Evolutionary conservation across 2,113 vertebrate species (phyloP).

Genomic region (Tympanuchus pallidicinctus): DNA sequence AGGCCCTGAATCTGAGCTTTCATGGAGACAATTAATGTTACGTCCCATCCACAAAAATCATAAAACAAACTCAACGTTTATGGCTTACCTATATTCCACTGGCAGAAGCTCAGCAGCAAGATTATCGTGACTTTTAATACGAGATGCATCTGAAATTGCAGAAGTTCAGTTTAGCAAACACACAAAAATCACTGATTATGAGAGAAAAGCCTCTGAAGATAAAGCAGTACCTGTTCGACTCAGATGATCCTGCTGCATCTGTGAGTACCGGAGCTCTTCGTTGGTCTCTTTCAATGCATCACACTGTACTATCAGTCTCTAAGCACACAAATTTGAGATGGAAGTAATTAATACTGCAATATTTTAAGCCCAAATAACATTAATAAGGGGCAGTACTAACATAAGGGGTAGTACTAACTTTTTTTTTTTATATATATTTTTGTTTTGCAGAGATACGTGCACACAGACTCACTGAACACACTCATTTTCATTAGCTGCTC

Average conservation of each 20-base stretch:
- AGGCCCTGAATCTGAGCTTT: not conserved
- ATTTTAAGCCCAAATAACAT: not conserved
- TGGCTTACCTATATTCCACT: slow-evolving; percentile 89
- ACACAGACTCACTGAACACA: accelerated
- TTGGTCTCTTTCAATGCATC: slow-evolving; percentile 94
- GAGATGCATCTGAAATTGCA: slow-evolving; percentile 79
- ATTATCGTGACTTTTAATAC: slow-evolving; percentile 84
- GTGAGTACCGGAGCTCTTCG: slow-evolving; percentile 93
- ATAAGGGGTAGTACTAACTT: too few species aligned
- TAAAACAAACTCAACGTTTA: not conserved
- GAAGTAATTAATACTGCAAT: not conserved
- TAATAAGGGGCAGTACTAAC: not conserved
- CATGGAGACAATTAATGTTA: accelerated
- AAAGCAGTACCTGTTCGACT: slow-evolving; percentile 85
- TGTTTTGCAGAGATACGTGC: not conserved
- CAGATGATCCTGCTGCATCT: slow-evolving; percentile 92
- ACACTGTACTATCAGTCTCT: slow-evolving; percentile 93
- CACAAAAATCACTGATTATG: not conserved
- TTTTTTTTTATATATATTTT: not conserved
- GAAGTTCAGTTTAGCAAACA: not conserved
- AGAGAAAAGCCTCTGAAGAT: not conserved
- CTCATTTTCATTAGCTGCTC: not conserved
- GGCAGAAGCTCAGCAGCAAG: slow-evolving; percentile 95
- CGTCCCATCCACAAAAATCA: not conserved
- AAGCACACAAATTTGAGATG: not conserved